Evolutionary conservation across 2,113 vertebrate species (phyloP).

Genomic region (Malaclemys terrapin): DNA sequence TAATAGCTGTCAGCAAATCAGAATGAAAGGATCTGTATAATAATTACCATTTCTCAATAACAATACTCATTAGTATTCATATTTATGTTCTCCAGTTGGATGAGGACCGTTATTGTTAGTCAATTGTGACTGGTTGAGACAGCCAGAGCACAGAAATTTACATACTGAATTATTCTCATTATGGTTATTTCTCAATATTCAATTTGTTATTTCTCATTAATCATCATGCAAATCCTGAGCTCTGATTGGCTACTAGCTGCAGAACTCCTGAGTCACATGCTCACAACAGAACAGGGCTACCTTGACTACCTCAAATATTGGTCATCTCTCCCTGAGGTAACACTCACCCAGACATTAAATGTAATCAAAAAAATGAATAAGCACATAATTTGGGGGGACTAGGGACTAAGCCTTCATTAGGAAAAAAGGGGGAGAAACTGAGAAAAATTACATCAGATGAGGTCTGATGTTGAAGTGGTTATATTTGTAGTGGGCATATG

Average conservation of each 20-base stretch:
- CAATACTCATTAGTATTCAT: not conserved
- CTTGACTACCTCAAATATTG: not conserved
- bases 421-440: not conserved
- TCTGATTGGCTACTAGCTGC: not conserved
- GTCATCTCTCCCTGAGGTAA: not conserved
- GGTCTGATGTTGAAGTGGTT: not conserved
- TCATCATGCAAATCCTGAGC: conserved; percentile 30
- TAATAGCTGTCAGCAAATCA: not conserved
- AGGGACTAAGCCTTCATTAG: not conserved
- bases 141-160: conserved; percentile 7
- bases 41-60: not conserved
- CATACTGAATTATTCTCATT: conserved; percentile 45
- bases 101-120: not conserved
- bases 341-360: not conserved
- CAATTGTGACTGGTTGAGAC: conserved; percentile 5
- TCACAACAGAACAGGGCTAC: not conserved
- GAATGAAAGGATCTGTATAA: not conserved
- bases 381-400: not conserved
- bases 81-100: not conserved
- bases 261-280: not conserved
- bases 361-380: not conserved
- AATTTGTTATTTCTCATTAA: conserved; percentile 37
- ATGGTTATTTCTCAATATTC: conserved; percentile 32
- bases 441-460: not conserved
- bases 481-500: not conserved